Conservation (phyloP, 1,140 invertebrate species). For the Propsilocerus akamusi region DNA sequence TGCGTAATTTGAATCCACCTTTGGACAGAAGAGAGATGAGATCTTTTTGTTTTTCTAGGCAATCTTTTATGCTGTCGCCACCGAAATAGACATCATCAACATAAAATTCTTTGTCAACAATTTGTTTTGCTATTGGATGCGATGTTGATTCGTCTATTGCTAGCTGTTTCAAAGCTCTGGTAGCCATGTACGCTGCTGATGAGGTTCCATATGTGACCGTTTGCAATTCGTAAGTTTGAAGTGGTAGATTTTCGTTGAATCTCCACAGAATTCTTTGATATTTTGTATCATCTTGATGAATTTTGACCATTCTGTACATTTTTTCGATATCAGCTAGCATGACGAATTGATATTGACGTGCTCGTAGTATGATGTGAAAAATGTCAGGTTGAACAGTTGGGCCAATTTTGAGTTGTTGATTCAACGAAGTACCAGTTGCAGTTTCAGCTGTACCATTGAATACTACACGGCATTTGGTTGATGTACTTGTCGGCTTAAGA, state of each 20-base stretch:
- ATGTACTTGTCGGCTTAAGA: constrained; percentile 4
- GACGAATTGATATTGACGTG: too few relatives aligned
- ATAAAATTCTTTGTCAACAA: constrained; percentile 23
- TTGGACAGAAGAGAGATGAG: too few relatives aligned
- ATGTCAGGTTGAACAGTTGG: constrained; percentile 10
- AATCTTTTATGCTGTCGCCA: constrained; percentile 11
- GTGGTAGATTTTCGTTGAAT: too few relatives aligned
- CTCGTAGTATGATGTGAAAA: constrained; percentile 4
- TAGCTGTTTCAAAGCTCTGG: constrained; percentile 11
- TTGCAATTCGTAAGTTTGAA: constrained; percentile 14
- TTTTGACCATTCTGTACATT: too few relatives aligned
- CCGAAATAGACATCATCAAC: constrained; percentile 26
- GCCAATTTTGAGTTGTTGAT: constrained; percentile 14
- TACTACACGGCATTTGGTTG: constrained; percentile 12
- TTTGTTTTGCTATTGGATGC: constrained; percentile 5
- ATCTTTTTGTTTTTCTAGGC: constrained; percentile 8
- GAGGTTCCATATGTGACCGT: constrained; percentile 16
- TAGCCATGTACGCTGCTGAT: constrained; percentile 15
- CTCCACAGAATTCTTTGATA: too few relatives aligned
- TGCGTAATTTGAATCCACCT: background rate
- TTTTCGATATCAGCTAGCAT: too few relatives aligned
- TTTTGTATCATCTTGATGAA: too few relatives aligned
- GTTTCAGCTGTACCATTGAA: constrained; percentile 14
- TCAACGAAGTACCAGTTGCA: constrained; percentile 13
- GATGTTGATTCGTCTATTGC: constrained; percentile 7